A percentile compares a stretch with the other conserved stretches of the same genome.
These are phyloP conservation scores for Hemaris fuciformis DNA, from an alignment of 2,888 invertebrate species.

Conservation along the genomic window DNA sequence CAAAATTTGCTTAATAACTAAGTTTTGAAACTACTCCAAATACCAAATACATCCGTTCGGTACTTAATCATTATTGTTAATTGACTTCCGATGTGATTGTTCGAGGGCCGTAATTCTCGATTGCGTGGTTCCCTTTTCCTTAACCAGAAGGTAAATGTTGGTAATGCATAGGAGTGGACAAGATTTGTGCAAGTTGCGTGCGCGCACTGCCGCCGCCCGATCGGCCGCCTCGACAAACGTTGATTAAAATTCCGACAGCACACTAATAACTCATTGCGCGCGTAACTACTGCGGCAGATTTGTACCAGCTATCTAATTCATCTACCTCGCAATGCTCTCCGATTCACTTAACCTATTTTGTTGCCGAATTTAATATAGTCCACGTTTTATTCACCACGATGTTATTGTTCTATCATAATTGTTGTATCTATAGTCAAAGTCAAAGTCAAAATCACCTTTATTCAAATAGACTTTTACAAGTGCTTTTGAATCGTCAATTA, in stretches of 20 bases:
- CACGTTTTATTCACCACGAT: not conserved
- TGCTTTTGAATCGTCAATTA: too few species aligned
- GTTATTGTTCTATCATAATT: not conserved
- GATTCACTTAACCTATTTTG: constrained; percentile 5
- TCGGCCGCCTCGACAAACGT: constrained; percentile 23
- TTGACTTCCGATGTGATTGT: not conserved
- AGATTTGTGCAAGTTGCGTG: constrained; percentile 25
- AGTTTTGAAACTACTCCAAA: too few species aligned
- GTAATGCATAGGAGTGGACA: constrained; percentile 28
- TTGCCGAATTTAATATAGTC: not conserved
- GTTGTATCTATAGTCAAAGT: too few species aligned
- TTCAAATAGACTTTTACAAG: too few species aligned
- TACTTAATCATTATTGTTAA: constrained; percentile 2
- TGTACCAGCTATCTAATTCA: not conserved
- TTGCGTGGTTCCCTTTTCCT: constrained; percentile 47
- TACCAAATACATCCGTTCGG: not conserved
- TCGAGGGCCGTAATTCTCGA: not conserved
- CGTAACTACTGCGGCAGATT: constrained; percentile 13
- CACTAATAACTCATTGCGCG: constrained; percentile 19
- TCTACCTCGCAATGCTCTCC: not conserved
- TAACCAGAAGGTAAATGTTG: constrained; percentile 52
- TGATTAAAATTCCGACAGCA: constrained; percentile 47
- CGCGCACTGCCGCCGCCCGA: constrained; percentile 25
- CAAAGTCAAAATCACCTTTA: too few species aligned
- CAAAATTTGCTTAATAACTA: too few species aligned